Conservation (phyloP, 2,888 invertebrate genomes). For the Kryphioiulus occultus region DNA sequence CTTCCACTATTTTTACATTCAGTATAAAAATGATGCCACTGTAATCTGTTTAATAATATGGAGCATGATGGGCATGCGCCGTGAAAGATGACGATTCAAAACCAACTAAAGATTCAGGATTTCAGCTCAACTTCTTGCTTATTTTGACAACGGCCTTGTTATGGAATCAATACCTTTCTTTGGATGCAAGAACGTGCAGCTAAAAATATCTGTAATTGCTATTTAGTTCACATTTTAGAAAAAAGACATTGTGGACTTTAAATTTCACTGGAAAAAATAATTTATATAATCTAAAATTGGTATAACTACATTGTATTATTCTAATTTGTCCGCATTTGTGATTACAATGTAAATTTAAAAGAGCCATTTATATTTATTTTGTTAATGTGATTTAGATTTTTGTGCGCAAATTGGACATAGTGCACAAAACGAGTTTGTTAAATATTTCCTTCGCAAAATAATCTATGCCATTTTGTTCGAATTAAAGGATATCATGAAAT, state of each 20-base stretch:
- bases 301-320: too few species aligned
- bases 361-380: too few species aligned
- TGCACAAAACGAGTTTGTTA: too few species aligned
- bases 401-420: too few species aligned
- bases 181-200: background rate
- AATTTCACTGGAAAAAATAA: too few species aligned
- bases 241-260: background rate
- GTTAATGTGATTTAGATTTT: too few species aligned
- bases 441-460: too few species aligned
- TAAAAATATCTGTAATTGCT: background rate
- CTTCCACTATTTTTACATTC: background rate
- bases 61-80: background rate
- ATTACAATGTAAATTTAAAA: too few species aligned
- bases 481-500: too few species aligned
- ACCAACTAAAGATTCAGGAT: background rate
- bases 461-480: too few species aligned
- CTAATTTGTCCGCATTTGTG: too few species aligned
- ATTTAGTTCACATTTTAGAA: background rate
- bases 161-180: background rate
- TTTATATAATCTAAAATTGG: too few species aligned
- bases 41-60: slow-evolving; percentile 3
- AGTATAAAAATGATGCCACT: background rate
- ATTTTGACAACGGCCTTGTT: background rate
- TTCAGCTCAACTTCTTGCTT: background rate
- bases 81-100: background rate